phyloP scores from a whole-genome alignment of 2,797 vertebrate genomes.

The Borostomias antarcticus region DNA sequence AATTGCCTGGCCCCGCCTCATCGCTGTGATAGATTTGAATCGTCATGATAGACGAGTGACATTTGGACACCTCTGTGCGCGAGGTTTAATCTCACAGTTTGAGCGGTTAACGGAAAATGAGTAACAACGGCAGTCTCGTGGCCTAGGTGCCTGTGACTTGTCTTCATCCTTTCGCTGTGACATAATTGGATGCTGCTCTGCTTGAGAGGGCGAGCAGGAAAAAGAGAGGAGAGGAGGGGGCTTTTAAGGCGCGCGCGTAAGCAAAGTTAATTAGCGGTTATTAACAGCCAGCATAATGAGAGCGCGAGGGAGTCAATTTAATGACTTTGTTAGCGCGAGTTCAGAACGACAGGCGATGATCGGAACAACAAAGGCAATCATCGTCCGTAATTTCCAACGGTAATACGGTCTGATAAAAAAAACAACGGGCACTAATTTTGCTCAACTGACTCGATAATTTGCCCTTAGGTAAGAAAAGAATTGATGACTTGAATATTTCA shows the following conservation, averaged over 20 bases:
- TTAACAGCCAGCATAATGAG: conserved; percentile 86
- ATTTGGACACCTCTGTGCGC: conserved; percentile 1
- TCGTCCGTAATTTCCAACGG: conserved; percentile 83
- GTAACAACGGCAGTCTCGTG: conserved; percentile 18
- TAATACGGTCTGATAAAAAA: conserved; percentile 83
- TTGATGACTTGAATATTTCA: conserved; percentile 80
- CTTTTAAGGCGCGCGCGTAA: conserved; percentile 79
- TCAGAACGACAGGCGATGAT: conserved; percentile 84
- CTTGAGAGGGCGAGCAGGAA: conserved; percentile 73
- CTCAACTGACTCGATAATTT: conserved; percentile 83
- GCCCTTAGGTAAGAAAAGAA: conserved; percentile 82
- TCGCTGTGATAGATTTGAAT: not conserved
- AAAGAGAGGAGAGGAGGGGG: conserved; percentile 49
- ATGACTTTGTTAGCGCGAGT: conserved; percentile 85
- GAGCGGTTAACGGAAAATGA: not conserved
- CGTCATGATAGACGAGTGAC: not conserved
- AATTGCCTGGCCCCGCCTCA: too few species aligned
- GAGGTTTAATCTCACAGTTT: conserved; percentile 4
- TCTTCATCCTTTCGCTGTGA: conserved; percentile 63
- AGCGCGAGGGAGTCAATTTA: conserved; percentile 87
- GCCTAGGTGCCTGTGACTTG: conserved; percentile 41
- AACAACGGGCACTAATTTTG: conserved; percentile 85
- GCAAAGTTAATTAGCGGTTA: conserved; percentile 89
- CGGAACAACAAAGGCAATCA: conserved; percentile 82
- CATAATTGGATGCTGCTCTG: conserved; percentile 81